These are phyloP conservation scores for Malurus cyaneus DNA, from an alignment of 2,113 vertebrate genomes.

Conservation along the genomic window DNA sequence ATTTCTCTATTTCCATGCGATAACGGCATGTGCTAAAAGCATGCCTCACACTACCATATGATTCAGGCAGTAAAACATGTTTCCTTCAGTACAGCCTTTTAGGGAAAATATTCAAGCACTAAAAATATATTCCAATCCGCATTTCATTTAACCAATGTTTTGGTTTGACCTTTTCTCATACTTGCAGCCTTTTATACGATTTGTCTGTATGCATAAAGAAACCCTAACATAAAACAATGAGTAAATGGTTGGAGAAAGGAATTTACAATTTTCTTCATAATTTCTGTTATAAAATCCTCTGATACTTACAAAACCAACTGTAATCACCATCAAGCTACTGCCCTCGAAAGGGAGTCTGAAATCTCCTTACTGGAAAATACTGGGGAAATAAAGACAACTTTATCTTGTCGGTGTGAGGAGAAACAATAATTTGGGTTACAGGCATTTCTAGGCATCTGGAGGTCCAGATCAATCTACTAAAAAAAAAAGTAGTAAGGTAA, in stretches of 20 bases:
- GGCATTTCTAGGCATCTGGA: neutral
- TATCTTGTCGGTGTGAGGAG: neutral
- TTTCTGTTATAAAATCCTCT: neutral
- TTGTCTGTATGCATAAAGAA: neutral
- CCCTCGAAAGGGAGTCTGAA: neutral
- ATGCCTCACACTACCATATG: conserved; percentile 34
- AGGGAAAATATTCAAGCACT: conserved; percentile 25
- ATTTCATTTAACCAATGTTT: conserved; percentile 35
- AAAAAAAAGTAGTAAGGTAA: neutral
- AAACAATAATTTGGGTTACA: neutral
- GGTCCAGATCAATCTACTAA: neutral
- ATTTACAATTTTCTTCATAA: neutral
- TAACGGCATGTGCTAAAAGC: conserved; percentile 29
- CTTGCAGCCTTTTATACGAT: neutral
- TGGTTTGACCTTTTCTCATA: neutral
- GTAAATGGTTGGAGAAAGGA: neutral
- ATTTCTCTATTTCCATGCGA: conserved; percentile 15
- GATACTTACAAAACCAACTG: neutral
- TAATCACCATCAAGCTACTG: neutral
- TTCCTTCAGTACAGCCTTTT: conserved; percentile 51
- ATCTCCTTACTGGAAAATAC: neutral
- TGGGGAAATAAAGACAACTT: neutral
- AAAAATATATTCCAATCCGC: conserved; percentile 19
- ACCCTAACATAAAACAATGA: neutral
- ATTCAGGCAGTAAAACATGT: conserved; percentile 45